phyloP scores from a whole-genome alignment of 1,140 invertebrate species.

The Drosophila subobscura region DNA sequence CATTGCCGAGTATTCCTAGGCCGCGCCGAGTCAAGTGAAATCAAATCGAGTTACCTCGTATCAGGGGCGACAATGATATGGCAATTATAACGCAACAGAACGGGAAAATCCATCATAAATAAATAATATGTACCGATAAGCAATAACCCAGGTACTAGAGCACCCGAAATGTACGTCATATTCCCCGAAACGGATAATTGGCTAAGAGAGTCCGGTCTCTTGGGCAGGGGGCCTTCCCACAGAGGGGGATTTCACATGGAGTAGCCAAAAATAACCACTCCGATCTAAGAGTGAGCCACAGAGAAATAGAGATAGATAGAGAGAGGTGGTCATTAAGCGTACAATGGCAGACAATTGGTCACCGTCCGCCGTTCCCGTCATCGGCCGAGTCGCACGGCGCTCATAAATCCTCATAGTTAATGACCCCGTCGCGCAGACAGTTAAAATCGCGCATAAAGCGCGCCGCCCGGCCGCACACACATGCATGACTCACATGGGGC shows the following conservation, averaged over 20 bases:
- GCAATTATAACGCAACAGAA: slow-evolving; percentile 35
- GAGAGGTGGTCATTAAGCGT: slow-evolving; percentile 48
- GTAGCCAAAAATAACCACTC: slow-evolving; percentile 57
- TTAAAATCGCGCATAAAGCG: slow-evolving; percentile 73
- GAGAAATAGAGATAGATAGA: slow-evolving; percentile 35
- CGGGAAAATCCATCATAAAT: slow-evolving; percentile 60
- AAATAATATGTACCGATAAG: slow-evolving; percentile 42
- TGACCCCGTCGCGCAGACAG: slow-evolving; percentile 77
- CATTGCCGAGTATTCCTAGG: slow-evolving; percentile 34
- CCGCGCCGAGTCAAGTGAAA: slow-evolving; percentile 34
- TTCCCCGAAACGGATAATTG: background rate
- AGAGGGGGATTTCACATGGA: background rate
- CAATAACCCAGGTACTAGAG: slow-evolving; percentile 5
- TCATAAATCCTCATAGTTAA: slow-evolving; percentile 81
- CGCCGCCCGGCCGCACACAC: slow-evolving; percentile 39
- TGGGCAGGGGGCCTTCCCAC: slow-evolving; percentile 12
- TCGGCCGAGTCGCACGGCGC: slow-evolving; percentile 44
- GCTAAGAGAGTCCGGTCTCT: too few species aligned
- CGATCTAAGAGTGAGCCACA: slow-evolving; percentile 23
- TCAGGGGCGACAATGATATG: slow-evolving; percentile 45
- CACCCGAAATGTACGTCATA: slow-evolving; percentile 27
- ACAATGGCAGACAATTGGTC: slow-evolving; percentile 57
- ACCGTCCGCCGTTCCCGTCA: slow-evolving; percentile 42
- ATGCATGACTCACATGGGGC: slow-evolving; percentile 62
- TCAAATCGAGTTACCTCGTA: slow-evolving; percentile 55